A percentile compares a stretch with the other conserved stretches of the same genome.
Conservation (phyloP, 1,140 invertebrate species). For the Neotoxoptera formosana region DNA sequence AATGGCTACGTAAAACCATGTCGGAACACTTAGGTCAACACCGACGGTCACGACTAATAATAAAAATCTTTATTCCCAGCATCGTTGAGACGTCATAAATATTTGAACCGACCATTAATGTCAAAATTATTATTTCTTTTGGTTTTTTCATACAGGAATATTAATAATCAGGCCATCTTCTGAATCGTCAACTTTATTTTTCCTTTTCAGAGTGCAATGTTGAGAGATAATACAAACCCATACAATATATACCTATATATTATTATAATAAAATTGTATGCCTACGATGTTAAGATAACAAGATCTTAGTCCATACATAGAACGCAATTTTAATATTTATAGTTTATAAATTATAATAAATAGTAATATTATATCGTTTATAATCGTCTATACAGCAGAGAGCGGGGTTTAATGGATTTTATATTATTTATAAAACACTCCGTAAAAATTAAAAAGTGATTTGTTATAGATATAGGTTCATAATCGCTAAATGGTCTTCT, state of each 20-base stretch:
- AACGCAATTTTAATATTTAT: not conserved
- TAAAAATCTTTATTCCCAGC: not conserved
- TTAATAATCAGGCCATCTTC: not conserved
- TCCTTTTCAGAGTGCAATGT: not conserved
- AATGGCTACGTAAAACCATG: not conserved
- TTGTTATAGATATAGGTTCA: not conserved
- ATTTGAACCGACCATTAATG: not conserved
- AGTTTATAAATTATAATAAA: not conserved
- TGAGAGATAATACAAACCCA: too few relatives aligned
- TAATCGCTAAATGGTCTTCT: not conserved
- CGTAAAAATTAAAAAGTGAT: not conserved
- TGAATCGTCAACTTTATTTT: not conserved
- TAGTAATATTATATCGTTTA: not conserved
- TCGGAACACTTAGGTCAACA: not conserved
- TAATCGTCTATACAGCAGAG: not conserved
- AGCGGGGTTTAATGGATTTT: not conserved
- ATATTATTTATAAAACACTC: not conserved
- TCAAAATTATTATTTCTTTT: not conserved
- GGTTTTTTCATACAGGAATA: not conserved
- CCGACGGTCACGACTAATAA: not conserved
- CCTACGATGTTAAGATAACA: not conserved
- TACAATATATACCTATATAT: too few relatives aligned
- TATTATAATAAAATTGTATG: not conserved
- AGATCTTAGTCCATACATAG: not conserved
- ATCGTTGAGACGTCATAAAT: not conserved